phyloP scores from a whole-genome alignment of 2,797 vertebrate species.

The Siniperca obscura region DNA sequence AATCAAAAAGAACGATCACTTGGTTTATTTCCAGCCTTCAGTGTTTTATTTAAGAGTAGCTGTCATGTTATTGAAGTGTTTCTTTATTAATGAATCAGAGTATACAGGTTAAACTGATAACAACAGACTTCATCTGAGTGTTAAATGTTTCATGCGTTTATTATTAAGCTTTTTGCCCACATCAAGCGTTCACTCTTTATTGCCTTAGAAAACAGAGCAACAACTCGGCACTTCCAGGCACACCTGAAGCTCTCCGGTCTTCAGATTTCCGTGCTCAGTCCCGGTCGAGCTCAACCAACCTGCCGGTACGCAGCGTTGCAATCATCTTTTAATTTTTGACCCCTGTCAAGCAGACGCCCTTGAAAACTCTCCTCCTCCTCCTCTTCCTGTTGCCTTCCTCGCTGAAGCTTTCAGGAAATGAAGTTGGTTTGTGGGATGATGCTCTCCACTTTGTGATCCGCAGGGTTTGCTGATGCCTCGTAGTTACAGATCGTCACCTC shows the following conservation, averaged over 20 bases:
- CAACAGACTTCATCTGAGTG: constrained; percentile 36
- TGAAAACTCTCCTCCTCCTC: constrained; percentile 20
- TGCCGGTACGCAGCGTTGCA: constrained; percentile 35
- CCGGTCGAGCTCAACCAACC: constrained; percentile 27
- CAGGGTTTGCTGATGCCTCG: constrained; percentile 93
- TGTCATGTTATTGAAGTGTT: constrained; percentile 31
- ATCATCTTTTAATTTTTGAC: constrained; percentile 49
- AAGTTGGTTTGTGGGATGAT: constrained; percentile 94
- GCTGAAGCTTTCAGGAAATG: constrained; percentile 87
- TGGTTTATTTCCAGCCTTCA: constrained; percentile 32
- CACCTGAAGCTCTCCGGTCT: constrained; percentile 43
- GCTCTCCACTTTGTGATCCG: constrained; percentile 92
- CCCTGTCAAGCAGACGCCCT: constrained; percentile 41
- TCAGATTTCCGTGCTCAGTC: constrained; percentile 44
- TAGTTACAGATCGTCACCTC: constrained; percentile 98
- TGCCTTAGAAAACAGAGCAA: constrained; percentile 62
- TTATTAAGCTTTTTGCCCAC: constrained; percentile 48
- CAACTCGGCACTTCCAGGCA: constrained; percentile 44
- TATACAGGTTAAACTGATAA: constrained; percentile 35
- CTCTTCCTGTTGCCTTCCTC: not conserved
- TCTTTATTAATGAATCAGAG: constrained; percentile 18
- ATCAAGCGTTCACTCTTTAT: constrained; percentile 60
- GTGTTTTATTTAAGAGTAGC: constrained; percentile 43
- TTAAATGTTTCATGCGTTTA: constrained; percentile 63
- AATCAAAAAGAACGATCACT: not conserved